Conservation (phyloP, 1,140 invertebrate species). For the Drosophila neocordata region DNA sequence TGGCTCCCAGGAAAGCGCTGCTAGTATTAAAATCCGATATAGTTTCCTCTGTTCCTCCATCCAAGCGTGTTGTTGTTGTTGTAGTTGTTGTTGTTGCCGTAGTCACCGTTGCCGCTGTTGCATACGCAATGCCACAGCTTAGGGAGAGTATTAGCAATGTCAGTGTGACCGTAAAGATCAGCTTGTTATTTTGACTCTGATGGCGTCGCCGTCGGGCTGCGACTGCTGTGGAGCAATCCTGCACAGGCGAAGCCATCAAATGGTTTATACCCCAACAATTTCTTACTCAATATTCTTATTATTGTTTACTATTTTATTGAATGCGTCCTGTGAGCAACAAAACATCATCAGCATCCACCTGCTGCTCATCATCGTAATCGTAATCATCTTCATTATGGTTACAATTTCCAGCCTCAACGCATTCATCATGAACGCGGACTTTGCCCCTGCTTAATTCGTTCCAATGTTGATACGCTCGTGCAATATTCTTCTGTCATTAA, state of each 20-base stretch:
- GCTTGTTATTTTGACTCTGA: constrained; percentile 43
- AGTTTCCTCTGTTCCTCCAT: constrained; percentile 36
- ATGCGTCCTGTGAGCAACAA: constrained; percentile 47
- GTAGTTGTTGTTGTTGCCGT: constrained; percentile 13
- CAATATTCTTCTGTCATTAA: constrained; percentile 64
- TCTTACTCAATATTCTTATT: background rate
- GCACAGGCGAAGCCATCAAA: constrained; percentile 64
- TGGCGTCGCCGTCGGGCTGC: constrained; percentile 53
- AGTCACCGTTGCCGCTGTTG: constrained; percentile 35
- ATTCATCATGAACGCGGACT: constrained; percentile 12
- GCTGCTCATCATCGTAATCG: constrained; percentile 41
- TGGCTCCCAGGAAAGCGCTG: constrained; percentile 65
- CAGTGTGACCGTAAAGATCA: constrained; percentile 68
- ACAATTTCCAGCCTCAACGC: constrained; percentile 10
- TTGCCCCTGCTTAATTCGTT: constrained; percentile 46
- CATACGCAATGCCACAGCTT: constrained; percentile 69
- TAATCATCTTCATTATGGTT: constrained; percentile 26
- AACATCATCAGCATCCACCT: constrained; percentile 26
- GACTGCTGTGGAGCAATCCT: constrained; percentile 37
- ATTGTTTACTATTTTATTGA: background rate
- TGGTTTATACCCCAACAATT: constrained; percentile 1
- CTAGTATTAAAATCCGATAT: constrained; percentile 60
- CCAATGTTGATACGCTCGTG: constrained; percentile 37
- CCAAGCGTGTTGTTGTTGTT: constrained; percentile 25
- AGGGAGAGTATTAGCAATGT: constrained; percentile 63